phyloP scores from a whole-genome alignment of 2,888 invertebrate genomes.

The Thymelicus lineola region DNA sequence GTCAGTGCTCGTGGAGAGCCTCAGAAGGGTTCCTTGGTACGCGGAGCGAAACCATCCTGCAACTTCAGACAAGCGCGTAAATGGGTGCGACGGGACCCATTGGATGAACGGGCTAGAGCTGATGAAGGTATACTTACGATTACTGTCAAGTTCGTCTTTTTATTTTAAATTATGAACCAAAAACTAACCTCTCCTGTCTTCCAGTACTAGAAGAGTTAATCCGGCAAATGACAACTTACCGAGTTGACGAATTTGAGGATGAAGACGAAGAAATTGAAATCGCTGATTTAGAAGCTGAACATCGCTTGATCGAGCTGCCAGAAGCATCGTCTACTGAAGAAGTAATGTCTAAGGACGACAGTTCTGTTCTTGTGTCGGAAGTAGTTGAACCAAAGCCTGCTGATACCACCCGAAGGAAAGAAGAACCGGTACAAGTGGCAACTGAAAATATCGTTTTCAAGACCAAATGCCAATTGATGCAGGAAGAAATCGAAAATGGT shows the following conservation, averaged over 20 bases:
- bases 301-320: conserved; percentile 40
- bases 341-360: conserved; percentile 49
- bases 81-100: conserved; percentile 65
- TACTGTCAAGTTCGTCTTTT: no score
- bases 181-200: conserved; percentile 41
- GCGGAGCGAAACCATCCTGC: conserved; percentile 91
- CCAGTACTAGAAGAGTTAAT: conserved; percentile 89
- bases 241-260: conserved; percentile 80
- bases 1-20: conserved; percentile 93
- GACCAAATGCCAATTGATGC: conserved; percentile 85
- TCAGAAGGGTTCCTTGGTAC: conserved; percentile 91
- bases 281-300: conserved; percentile 53
- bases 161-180: background rate
- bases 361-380: conserved; percentile 60
- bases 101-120: conserved; percentile 74
- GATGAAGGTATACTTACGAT: conserved; percentile 76
- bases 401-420: conserved; percentile 60
- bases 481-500: conserved; percentile 73
- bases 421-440: conserved; percentile 59
- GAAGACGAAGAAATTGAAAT: conserved; percentile 74
- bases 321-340: conserved; percentile 48
- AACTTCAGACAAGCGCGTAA: conserved; percentile 92
- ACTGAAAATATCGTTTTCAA: conserved; percentile 66
- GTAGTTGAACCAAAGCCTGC: conserved; percentile 66
- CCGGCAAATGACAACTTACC: conserved; percentile 86